Base-by-base conservation (phyloP, 2,888 invertebrate species). In the Bibio marci region DNA sequence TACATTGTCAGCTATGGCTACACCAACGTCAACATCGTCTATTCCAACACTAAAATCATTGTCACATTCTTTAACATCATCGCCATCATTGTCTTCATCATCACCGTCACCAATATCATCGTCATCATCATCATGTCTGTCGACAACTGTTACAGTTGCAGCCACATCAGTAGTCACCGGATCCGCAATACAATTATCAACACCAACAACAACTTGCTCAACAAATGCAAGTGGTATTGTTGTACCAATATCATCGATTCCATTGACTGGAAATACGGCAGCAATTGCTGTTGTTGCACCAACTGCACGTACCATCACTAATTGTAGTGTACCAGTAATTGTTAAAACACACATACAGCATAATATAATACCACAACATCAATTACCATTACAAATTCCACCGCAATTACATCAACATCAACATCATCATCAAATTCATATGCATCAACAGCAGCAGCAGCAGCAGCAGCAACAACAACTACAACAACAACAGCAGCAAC, bases 401-500 rank as follows among this genome's bases (percentile, higher is more conserved):
- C 34, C 17, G 19, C 18, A 2, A 13, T 17, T 11, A 26, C 3
- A 12, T 5, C 18, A 33, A 19, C 7, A 38, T 12, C 47, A 45
- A 30, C 46, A 40, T 13, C 46, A 46, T 27, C 4, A 4, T 6
- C 4, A 6, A 22, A 22, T 22, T 22, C 22, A 22, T 22, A 6
- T 4, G 22, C 43, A 43, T 17, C 41, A 43, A 31, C 41, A 44
- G 28, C 45, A 44, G 30, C 40, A 8, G 8, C 22, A 6, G 5
- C 22, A 17, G 35, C 45, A 37, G 31, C 30, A n/a, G 12, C 30
- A 13, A 6, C 39, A 22, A 30, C 44, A 3, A 31, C 45, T 41
- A 2, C 35, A 41, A 31, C 43, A 43, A 22, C 41, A 43, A 31
- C 41, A 44, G 28, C 45, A 44, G 30, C 40, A 8, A 22, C 22